Base-by-base conservation (phyloP, 1,140 invertebrate species). In the Tigriopus japonicus region DNA sequence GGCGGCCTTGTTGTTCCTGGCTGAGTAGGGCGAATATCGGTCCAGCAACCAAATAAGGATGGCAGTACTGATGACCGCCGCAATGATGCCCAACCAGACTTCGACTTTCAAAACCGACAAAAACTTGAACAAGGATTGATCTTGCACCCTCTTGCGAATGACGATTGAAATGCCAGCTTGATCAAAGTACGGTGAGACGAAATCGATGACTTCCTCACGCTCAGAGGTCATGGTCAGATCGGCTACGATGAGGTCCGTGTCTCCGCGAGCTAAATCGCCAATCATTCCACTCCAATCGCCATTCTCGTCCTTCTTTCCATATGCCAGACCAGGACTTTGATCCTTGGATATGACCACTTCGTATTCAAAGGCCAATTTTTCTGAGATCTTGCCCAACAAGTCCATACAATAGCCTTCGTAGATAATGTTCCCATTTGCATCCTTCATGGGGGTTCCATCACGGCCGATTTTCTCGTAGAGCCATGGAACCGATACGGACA, bases 211-310 rank as follows among this genome's bases (percentile, higher is more conserved):
- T 76, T 93, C 87, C 69, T 93, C 89, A 58, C 87, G 77, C 66
- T 91, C 86, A 6, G 87, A 88, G 13, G 90, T 94, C 83, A 93
- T 93, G 10, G 87, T 89, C 1, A 92, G 71, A 0, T 87, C 81
- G 1, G 84, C 84, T 1, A 49, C 45, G 12, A 49, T 49, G 21
- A 49, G n/a, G 45, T 49, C 45, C n/a, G 21, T 21, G 21, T 49
- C 45, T 62, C 86, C 86, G 64, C 77, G 80, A 5, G 84, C 79
- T n/a, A 97, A 74, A 71, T 95, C 88, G 1, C 87, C 86, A 1
- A 96, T 81, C 21, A 95, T 74, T 0, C 93, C 93, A 68, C 82
- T 80, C 90, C 91, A 96, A 14, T 82, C 74, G 0, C 86, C 85
- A 64, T 82, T 82, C 0, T 77, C 69, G 10, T 78, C 65, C 67